Base-by-base conservation (phyloP, 1,140 invertebrate species). In the Rhagoletis zephyria region DNA sequence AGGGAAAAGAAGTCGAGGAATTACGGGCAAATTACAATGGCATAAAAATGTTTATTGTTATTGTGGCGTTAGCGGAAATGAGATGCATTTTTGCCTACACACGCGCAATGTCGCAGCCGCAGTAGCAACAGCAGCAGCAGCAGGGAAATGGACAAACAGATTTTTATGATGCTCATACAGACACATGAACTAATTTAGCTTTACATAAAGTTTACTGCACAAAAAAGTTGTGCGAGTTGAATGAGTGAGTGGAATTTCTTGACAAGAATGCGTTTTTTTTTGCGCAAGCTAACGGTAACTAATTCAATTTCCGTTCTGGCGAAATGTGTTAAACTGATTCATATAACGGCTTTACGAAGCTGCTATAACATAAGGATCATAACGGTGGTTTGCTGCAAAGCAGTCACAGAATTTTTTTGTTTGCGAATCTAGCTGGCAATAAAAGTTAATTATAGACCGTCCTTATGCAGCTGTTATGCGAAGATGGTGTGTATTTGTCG, bases 21-120 rank as follows among this genome's bases (percentile, higher is more conserved):
- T 85, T 60, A 61, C 30, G 85, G n/a, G 10, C 60, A 85, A 63
- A 85, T 63, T 63, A 85, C 40, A 61, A 61, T 85, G 42, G 40
- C 19, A 60, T 85, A 63, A 85, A 85, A 85, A 85, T 81, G 45
- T 51, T 81, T 74, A 74, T 74, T 74, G 67, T 74, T 74, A 48
- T 48, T 74, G 67, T 74, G 42, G 10, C 45, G 67, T 14, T 74
- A 81, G 19, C 74, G 74, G 74, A 81, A 81, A 81, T 81, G 45
- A 81, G 74, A 81, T 81, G 74, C 74, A 81, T 81, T 81, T 81
- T 81, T 56, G 74, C n/a, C 19, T 56, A 56, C 45, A 81, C 51
- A 56, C 48, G 51, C 16, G 10, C 70, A 48, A 14, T 30, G 30
- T 30, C 30, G 16, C 48, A 56, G 16, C 19, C n/a, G 48, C 48